Percentiles rank a stretch among this genome's conserved stretches.
Evolutionary conservation across 35 echinoderm and acorn worm species (phyloP).

Genomic region (Heliocidaris erythrogramma): DNA sequence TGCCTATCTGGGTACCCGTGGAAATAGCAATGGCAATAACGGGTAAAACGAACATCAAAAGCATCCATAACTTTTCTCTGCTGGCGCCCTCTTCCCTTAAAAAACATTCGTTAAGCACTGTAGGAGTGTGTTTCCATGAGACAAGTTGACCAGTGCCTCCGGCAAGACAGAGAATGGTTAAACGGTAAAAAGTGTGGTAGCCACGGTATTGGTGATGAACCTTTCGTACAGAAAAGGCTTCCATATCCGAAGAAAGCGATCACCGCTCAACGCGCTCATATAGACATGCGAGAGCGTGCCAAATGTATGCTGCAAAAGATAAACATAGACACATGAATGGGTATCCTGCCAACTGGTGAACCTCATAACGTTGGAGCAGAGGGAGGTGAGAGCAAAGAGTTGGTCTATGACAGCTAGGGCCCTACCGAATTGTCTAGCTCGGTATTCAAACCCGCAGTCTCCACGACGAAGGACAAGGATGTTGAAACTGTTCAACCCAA

Average conservation of each 20-base stretch:
- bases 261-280: background rate
- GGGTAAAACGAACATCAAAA: background rate
- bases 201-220: background rate
- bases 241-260: background rate
- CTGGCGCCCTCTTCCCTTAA: background rate
- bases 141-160: background rate
- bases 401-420: background rate
- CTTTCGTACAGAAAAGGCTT: background rate
- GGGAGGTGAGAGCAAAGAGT: background rate
- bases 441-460: slow-evolving; percentile 1
- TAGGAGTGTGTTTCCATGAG: background rate
- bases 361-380: background rate
- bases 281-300: background rate
- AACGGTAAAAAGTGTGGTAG: background rate
- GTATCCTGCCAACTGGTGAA: background rate
- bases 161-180: background rate
- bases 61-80: background rate
- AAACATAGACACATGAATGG: background rate
- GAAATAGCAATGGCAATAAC: background rate
- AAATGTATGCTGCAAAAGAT: background rate
- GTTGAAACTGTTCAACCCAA: background rate
- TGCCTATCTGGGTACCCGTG: background rate
- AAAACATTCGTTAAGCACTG: background rate
- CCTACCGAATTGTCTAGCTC: background rate
- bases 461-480: background rate